Evolutionary conservation across 2,797 vertebrate genomes (phyloP).

Genomic region (Harpagifer antarcticus): DNA sequence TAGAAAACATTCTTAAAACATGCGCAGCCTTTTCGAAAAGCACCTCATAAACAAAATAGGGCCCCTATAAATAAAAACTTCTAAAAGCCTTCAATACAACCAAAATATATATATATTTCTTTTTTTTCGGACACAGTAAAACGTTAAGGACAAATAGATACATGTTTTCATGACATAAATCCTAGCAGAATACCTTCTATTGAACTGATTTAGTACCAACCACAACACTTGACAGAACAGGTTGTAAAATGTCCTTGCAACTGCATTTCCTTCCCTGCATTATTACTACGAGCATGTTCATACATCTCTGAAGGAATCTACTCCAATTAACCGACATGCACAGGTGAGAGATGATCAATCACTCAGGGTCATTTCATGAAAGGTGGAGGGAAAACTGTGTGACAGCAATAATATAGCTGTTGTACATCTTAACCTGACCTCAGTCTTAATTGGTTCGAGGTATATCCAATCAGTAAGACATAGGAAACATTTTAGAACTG

Average conservation of each 20-base stretch:
- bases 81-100: too few species aligned
- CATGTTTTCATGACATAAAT: too few species aligned
- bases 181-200: background rate
- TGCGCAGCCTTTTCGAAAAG: too few species aligned
- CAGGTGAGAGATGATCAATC: background rate
- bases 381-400: background rate
- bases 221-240: background rate
- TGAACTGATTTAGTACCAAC: too few species aligned
- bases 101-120: too few species aligned
- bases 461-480: too few species aligned
- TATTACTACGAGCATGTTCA: background rate
- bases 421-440: background rate
- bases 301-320: slow-evolving; percentile 10
- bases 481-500: background rate
- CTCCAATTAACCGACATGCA: slow-evolving; percentile 20
- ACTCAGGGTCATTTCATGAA: slow-evolving; percentile 1
- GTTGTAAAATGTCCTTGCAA: background rate
- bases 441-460: background rate
- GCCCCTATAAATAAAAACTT: too few species aligned
- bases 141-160: background rate
- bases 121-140: background rate
- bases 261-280: background rate
- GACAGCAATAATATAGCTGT: background rate
- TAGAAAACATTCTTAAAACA: too few species aligned
- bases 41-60: too few species aligned